Evolutionary conservation across 2,113 vertebrate genomes (phyloP).

Genomic region (Mus pahari): DNA sequence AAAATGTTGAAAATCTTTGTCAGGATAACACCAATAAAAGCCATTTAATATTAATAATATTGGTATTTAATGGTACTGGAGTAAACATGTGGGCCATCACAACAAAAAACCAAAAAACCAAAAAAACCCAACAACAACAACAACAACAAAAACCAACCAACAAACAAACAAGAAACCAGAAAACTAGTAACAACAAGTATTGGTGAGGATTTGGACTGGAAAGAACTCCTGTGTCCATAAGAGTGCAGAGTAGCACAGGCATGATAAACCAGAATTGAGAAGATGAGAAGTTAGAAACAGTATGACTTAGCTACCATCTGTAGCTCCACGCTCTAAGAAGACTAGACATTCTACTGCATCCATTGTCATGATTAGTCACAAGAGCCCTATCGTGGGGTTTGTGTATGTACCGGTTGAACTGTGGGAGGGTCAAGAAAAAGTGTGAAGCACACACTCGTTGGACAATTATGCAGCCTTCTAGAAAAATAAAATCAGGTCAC

Average conservation of each 20-base stretch:
- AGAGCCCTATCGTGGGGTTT: neutral
- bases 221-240: neutral
- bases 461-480: too few species aligned
- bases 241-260: neutral
- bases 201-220: neutral
- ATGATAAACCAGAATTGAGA: neutral
- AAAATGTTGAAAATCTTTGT: neutral
- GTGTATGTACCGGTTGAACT: neutral
- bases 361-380: neutral
- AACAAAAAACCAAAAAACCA: neutral
- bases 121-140: too few species aligned
- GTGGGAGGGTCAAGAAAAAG: neutral
- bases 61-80: neutral
- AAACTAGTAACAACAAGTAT: neutral
- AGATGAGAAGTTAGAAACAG: neutral
- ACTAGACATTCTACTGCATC: neutral
- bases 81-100: neutral
- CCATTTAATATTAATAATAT: neutral
- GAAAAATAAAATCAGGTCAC: neutral
- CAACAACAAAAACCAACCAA: too few species aligned
- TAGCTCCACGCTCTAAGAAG: neutral
- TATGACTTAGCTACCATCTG: too few species aligned
- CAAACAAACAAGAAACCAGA: too few species aligned
- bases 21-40: neutral
- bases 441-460: neutral